A percentile compares a stretch with the other conserved stretches of the same genome.
These are phyloP conservation scores for Formica aserva DNA, from an alignment of 2,888 invertebrate species.

Conservation along the genomic window DNA sequence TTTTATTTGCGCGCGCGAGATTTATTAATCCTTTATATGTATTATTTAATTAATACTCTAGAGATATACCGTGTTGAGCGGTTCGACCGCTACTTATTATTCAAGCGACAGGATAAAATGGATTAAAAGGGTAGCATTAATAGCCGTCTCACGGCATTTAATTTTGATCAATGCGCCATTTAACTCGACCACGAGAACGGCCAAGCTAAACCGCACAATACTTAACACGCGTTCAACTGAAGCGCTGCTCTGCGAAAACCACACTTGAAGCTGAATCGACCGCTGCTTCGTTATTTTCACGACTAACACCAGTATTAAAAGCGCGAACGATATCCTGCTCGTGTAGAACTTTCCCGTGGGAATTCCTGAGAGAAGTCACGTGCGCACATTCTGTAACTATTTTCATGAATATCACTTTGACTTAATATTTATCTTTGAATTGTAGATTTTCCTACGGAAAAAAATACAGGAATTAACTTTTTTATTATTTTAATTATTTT, in stretches of 20 bases:
- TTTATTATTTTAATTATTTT: background rate
- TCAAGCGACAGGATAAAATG: constrained; percentile 19
- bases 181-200: constrained; percentile 18
- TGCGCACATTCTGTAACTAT: background rate
- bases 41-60: background rate
- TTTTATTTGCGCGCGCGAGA: background rate
- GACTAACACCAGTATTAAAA: background rate
- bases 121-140: constrained; percentile 39
- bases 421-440: background rate
- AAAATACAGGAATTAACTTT: background rate
- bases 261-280: background rate
- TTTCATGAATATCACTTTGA: background rate
- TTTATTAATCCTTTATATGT: background rate
- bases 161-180: constrained; percentile 37
- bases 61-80: background rate
- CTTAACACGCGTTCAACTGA: background rate
- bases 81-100: constrained; percentile 22
- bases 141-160: constrained; percentile 10
- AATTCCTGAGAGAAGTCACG: background rate
- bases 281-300: constrained; percentile 6
- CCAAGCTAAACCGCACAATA: constrained; percentile 12
- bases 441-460: background rate
- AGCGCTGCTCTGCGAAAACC: background rate
- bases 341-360: constrained; percentile 6
- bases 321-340: background rate